Evolutionary conservation across 2,797 vertebrate genomes (phyloP).

Genomic region (Lophotriccus pileatus): DNA sequence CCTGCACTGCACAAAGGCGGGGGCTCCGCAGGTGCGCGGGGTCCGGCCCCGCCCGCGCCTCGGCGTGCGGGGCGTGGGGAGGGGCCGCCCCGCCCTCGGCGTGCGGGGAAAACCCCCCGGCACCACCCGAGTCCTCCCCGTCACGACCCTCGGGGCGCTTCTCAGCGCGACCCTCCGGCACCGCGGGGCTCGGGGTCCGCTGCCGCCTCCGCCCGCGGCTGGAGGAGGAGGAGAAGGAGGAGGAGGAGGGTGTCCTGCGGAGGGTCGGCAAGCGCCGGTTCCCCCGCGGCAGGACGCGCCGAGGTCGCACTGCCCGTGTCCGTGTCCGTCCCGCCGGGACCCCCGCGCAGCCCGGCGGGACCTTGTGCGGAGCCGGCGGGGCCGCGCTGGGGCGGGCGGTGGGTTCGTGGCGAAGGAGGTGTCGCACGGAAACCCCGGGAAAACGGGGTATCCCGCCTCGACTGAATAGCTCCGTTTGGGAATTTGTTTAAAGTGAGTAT

Average conservation of each 20-base stretch:
- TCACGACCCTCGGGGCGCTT: no score
- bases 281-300: not conserved
- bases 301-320: not conserved
- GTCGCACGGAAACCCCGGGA: not conserved
- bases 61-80: not conserved
- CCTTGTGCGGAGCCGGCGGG: not conserved
- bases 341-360: not conserved
- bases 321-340: not conserved
- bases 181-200: not conserved
- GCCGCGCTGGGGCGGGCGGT: not conserved
- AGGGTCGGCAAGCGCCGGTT: no score
- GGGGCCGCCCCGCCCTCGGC: not conserved
- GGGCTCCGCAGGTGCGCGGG: slow-evolving; percentile 24
- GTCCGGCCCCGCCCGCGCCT: not conserved
- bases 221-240: not conserved
- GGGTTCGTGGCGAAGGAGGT: rapidly evolving
- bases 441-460: rapidly evolving
- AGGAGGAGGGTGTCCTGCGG: no score
- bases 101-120: not conserved
- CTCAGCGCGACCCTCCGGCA: not conserved
- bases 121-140: no score
- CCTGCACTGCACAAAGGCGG: slow-evolving; percentile 55
- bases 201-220: not conserved
- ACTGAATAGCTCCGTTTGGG: rapidly evolving
- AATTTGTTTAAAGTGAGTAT: no score